A percentile compares a stretch with the other conserved stretches of the same genome.
These are phyloP conservation scores for Hyla sarda DNA, from an alignment of 2,113 vertebrate genomes.

Conservation along the genomic window DNA sequence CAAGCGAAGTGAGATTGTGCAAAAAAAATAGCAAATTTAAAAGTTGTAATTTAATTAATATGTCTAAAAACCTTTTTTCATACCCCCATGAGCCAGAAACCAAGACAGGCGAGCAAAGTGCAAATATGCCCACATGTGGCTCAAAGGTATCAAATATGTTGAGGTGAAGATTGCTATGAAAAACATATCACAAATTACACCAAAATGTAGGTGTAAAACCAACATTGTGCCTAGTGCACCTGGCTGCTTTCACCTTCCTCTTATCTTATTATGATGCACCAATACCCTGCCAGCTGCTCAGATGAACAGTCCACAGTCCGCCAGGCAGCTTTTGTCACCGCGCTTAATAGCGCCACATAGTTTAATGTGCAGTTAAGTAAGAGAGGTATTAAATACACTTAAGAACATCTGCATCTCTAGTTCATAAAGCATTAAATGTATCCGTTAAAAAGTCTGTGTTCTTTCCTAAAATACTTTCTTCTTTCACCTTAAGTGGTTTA, in stretches of 20 bases:
- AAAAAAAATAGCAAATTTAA: no score
- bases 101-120: no score
- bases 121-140: no score
- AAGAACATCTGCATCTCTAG: neutral
- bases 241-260: neutral
- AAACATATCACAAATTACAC: no score
- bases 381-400: constrained; percentile 36
- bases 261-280: neutral
- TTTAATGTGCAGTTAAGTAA: constrained; percentile 34
- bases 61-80: no score
- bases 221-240: neutral
- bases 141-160: no score
- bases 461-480: neutral
- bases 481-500: constrained; percentile 9
- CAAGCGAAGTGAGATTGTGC: no score
- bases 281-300: neutral
- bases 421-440: neutral
- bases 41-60: no score
- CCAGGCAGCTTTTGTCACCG: neutral
- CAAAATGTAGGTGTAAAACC: no score
- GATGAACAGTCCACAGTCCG: neutral
- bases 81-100: no score
- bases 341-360: neutral
- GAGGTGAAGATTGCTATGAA: no score
- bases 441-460: constrained; percentile 23